Conservation (phyloP, 1,140 invertebrate genomes). For the Melipona quadrifasciata region DNA sequence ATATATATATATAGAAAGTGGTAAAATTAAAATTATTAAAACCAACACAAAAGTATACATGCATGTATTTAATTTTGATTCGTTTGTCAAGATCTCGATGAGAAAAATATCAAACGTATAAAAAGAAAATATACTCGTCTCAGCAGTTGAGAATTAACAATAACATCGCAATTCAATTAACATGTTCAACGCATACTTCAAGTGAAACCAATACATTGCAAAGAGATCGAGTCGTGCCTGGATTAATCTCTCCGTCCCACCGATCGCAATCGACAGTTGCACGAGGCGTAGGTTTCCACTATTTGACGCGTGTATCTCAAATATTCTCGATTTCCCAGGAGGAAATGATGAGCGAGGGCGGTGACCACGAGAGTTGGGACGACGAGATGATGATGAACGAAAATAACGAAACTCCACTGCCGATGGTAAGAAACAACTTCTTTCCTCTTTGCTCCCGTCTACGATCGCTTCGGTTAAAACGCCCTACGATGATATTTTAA, state of each 20-base stretch:
- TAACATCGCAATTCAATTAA: not conserved
- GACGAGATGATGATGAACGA: slow-evolving; percentile 78
- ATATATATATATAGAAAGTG: too few relatives aligned
- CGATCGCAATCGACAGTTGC: not conserved
- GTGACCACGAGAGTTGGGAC: slow-evolving; percentile 80
- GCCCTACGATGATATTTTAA: not conserved
- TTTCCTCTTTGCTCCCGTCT: not conserved
- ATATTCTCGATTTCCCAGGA: slow-evolving; percentile 70
- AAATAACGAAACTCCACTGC: slow-evolving; percentile 76
- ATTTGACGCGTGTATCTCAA: slow-evolving; percentile 33
- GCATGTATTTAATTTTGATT: too few relatives aligned
- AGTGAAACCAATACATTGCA: not conserved
- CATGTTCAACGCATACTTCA: not conserved
- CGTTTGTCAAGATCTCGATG: too few relatives aligned
- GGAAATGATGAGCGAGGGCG: slow-evolving; percentile 80
- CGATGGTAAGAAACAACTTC: slow-evolving; percentile 68
- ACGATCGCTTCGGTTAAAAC: not conserved
- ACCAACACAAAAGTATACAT: too few relatives aligned
- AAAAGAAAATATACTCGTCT: too few relatives aligned
- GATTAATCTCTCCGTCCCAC: not conserved
- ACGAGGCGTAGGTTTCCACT: too few relatives aligned
- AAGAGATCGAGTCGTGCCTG: not conserved
- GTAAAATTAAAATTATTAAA: too few relatives aligned
- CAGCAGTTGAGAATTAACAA: not conserved
- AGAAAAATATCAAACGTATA: too few relatives aligned